A percentile compares a stretch with the other conserved stretches of the same genome.
Evolutionary conservation across 2,113 vertebrate species (phyloP).

Genomic region (Cygnus atratus): DNA sequence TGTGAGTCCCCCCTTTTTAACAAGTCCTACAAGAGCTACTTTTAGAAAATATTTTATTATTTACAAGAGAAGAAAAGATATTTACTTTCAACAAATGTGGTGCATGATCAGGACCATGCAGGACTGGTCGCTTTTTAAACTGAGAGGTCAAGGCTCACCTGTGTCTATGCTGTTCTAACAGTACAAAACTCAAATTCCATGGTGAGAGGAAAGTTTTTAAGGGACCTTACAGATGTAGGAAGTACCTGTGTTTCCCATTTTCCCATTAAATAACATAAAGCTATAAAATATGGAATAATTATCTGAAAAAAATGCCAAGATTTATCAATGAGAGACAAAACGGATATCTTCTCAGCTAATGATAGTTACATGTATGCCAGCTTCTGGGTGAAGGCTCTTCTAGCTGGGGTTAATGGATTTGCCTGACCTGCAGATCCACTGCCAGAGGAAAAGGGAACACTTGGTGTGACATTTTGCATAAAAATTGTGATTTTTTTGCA

Average conservation of each 20-base stretch:
- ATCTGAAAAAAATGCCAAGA: not conserved
- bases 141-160: not conserved
- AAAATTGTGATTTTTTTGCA: not conserved
- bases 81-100: not conserved
- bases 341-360: not conserved
- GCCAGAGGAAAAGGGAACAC: not conserved
- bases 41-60: not conserved
- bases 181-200: not conserved
- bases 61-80: not conserved
- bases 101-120: accelerated
- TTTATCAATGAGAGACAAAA: not conserved
- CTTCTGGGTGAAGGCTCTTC: not conserved
- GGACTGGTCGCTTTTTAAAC: not conserved
- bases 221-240: not conserved
- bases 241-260: not conserved
- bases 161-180: not conserved
- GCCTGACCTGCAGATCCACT: not conserved
- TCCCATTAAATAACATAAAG: not conserved
- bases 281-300: not conserved
- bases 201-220: not conserved
- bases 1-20: not conserved
- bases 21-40: not conserved
- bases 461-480: not conserved
- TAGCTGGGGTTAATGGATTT: not conserved
- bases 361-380: not conserved